Conservation (phyloP, 2,797 vertebrate species). For the Dallia pectoralis region DNA sequence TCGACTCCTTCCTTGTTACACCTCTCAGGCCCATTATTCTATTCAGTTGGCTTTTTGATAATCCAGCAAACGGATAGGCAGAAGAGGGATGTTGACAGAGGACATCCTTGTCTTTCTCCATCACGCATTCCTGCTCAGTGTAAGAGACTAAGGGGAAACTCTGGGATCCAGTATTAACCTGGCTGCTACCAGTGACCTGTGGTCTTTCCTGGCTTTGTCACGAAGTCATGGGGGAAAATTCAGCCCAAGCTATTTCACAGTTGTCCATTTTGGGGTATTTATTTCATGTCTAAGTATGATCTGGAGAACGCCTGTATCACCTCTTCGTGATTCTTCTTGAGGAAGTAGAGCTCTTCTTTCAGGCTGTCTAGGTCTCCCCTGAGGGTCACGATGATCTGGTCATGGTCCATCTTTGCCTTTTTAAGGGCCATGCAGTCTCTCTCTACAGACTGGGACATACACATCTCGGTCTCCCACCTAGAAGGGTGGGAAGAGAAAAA, state of each 20-base stretch:
- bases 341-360: constrained; percentile 80
- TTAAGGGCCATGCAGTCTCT: constrained; percentile 79
- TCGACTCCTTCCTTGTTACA: neutral
- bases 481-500: neutral
- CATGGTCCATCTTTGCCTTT: constrained; percentile 79
- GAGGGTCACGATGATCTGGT: constrained; percentile 77
- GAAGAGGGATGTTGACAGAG: neutral
- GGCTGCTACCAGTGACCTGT: neutral
- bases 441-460: constrained; percentile 82
- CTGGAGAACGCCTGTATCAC: constrained; percentile 44
- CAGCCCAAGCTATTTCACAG: neutral
- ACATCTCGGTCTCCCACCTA: constrained; percentile 81
- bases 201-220: neutral
- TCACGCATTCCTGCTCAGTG: neutral
- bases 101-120: neutral
- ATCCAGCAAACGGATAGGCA: neutral
- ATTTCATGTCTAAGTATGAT: neutral
- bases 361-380: constrained; percentile 80
- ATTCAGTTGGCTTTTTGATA: neutral
- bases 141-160: neutral
- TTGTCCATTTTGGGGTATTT: neutral
- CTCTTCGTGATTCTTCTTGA: constrained; percentile 82
- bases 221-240: neutral
- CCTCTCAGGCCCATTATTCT: neutral
- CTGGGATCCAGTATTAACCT: neutral